Conservation (phyloP, 64 coral and sea anemone genomes). For the Montipora cactus region DNA sequence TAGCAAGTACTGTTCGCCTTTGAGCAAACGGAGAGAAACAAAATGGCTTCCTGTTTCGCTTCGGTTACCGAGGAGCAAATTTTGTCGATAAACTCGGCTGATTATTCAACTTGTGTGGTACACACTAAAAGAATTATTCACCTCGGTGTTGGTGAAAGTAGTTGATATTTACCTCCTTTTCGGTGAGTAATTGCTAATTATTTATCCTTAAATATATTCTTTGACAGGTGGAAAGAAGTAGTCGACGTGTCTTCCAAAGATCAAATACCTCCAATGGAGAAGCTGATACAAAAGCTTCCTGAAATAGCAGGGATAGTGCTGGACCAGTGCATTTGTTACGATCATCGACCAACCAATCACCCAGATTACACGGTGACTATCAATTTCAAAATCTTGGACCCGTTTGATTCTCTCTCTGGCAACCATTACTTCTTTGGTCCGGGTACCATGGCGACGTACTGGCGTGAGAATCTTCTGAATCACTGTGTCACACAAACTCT, state of each 20-base stretch:
- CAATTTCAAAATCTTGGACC: slow-evolving; percentile 56
- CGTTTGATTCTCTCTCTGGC: slow-evolving; percentile 5
- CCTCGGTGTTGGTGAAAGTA: too few species aligned
- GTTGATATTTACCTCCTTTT: too few species aligned
- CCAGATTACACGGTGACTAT: slow-evolving; percentile 71
- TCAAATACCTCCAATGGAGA: slow-evolving; percentile 71
- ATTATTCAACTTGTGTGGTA: too few species aligned
- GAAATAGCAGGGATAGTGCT: slow-evolving; percentile 76
- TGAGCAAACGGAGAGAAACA: too few species aligned
- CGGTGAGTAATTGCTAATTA: not conserved
- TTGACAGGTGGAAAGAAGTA: slow-evolving; percentile 78
- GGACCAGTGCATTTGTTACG: slow-evolving; percentile 61
- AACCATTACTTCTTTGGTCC: slow-evolving; percentile 61
- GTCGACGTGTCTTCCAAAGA: slow-evolving; percentile 16
- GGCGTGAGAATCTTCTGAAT: slow-evolving; percentile 75
- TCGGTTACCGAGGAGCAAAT: too few species aligned
- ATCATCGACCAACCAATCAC: slow-evolving; percentile 37
- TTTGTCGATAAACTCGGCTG: too few species aligned
- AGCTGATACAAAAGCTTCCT: slow-evolving; percentile 79
- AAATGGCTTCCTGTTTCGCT: too few species aligned
- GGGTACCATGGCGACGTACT: slow-evolving; percentile 57
- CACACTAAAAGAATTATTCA: too few species aligned
- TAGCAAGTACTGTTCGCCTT: too few species aligned
- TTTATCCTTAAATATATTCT: not conserved
- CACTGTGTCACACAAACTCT: slow-evolving; percentile 71